Evolutionary conservation across 2,797 vertebrate species (phyloP), one percentile per base, ranked within the genome.

Genomic region (Phataginus tetradactyla): DNA sequence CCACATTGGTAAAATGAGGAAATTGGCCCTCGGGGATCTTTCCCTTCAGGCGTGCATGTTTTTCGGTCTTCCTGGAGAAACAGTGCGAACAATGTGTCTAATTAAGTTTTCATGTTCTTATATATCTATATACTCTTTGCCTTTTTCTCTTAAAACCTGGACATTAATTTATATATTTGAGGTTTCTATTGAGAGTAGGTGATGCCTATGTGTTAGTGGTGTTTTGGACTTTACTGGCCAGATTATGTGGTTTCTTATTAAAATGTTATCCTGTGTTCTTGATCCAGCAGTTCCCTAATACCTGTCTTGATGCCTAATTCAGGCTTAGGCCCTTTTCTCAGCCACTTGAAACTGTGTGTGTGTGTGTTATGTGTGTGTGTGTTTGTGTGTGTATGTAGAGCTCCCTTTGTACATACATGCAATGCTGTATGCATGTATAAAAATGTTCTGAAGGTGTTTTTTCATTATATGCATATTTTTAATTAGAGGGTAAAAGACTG

Each of bases 51-150:
- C 18, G 17, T 27, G 5, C 7, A 23, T 42, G 21, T 64, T 55
- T 78, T 94, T 61, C 69, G 57, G 23, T 86, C 51, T 94, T 87
- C 45, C 18, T 77, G 49, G 84, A 92, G 66, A 96, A 90, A 49
- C 5, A 71, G 1, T 45, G 6, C 23, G 63, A 39, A 27, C 79
- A 18, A 75, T 9, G 74, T 78, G 80, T 32, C 4, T n/a, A 34
- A 27, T 34, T 37, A 79, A 25, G 10, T 29, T 87, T 75, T 86
- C 53, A 53, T 7, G 42, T 81, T 86, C 39, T 64, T 78, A 68
- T 90, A 68, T 90, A 90, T 87, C 49, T 66, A 10, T 53, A 37
- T 63, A 25, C 37, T 68, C 11, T 80, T 91, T 79, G 51, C 20
- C 5, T 45, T 7, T 13, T 85, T 32, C 10, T 13, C 81, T 93